phyloP scores from a whole-genome alignment of 2,113 vertebrate species.

The Microcebus tavaratra region DNA sequence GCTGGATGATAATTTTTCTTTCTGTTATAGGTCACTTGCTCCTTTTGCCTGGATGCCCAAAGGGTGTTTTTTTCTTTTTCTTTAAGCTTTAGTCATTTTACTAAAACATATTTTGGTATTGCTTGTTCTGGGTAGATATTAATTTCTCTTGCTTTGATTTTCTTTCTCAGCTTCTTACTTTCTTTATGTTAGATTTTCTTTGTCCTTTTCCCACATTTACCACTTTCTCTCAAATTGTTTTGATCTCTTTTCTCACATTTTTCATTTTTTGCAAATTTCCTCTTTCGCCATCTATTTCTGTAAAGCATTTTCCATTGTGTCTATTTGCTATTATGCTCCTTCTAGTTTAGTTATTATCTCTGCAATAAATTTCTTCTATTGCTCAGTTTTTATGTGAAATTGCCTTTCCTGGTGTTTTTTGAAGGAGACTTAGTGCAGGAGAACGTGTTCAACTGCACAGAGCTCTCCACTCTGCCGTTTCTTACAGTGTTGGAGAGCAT shows the following conservation, averaged over 20 bases:
- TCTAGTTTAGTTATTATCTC: not conserved
- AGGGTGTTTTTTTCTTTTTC: not conserved
- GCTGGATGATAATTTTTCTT: not conserved
- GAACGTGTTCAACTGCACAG: not conserved
- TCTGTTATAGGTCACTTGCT: not conserved
- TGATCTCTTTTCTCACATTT: not conserved
- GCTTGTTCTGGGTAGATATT: not conserved
- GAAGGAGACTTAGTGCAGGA: not conserved
- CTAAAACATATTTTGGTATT: not conserved
- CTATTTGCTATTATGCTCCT: not conserved
- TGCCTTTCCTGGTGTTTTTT: not conserved
- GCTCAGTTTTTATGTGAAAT: not conserved
- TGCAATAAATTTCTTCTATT: not conserved
- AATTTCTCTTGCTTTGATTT: not conserved
- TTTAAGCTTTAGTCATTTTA: not conserved
- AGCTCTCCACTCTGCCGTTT: not conserved
- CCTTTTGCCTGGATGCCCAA: not conserved
- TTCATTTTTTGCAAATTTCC: not conserved
- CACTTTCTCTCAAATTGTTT: not conserved
- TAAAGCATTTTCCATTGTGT: not conserved
- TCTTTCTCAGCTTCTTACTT: not conserved
- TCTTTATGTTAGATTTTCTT: not conserved
- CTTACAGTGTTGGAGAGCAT: not conserved
- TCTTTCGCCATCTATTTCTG: not conserved
- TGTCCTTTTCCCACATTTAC: not conserved